Evolutionary conservation across 1,140 invertebrate species (phyloP), one percentile per base, ranked within the genome.

Genomic region (Oryctes rhinoceros): DNA sequence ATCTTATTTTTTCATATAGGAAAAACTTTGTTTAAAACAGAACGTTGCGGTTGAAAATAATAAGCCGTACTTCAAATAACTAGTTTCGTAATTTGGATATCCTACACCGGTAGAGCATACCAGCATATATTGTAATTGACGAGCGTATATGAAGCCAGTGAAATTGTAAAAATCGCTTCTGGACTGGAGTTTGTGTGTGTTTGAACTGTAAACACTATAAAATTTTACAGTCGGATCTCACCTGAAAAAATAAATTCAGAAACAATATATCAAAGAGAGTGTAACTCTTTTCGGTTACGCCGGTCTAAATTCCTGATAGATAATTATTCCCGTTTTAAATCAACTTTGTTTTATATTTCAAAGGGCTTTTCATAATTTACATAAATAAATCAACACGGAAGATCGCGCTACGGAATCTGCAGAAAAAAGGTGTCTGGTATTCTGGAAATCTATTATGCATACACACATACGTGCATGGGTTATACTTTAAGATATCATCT

Each of bases 341-440:
- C 65, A 71, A 71, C 65, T 71, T 71, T 71, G 65, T 71, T 71
- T 71, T 71, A 71, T 71, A 71, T 71, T 71, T 71, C 65, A 71
- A 71, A 71, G 65, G 10, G 24, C 20, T 24, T 71, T 37, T 71
- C 65, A 71, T 71, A 71, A 71, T 71, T 71, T 24, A 13, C 20
- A 15, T 71, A 71, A 71, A 71, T 71, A 71, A 71, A 71, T 71
- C 65, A 71, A 71, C 65, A 71, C 20, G 65, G 65, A 71, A 71
- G 65, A 71, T 37, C 18, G 65, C 65, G 65, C 13, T 15, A 24
- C 20, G 65, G 65, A 71, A 71, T 71, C 65, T 71, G 65, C 65
- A 30, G 65, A 37, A 37, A 44, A 71, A 71, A 71, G 65, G 20
- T 71, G 65, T 71, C 35, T 71, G 35, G 65, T 11, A 71, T 71